Evolutionary conservation across 2,888 invertebrate genomes (phyloP), one percentile per base, ranked within the genome.

Genomic region (Coleophora deauratella): DNA sequence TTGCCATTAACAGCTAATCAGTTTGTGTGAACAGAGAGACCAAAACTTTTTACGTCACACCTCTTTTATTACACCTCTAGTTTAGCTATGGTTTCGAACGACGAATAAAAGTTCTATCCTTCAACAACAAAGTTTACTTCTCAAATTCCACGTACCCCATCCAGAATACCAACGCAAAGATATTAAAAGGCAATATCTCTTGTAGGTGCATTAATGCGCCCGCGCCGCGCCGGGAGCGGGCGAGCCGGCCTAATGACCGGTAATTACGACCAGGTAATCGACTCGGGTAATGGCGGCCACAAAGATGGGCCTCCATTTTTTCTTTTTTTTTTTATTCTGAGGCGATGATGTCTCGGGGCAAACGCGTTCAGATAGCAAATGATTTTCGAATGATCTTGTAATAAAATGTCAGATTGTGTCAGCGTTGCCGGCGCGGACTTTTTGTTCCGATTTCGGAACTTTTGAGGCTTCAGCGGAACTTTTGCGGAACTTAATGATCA

Each of bases 191-290:
- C 72, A 66, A 75, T 76, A 76, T 71, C 57, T 62, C 51, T 40
- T 35, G 40, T 27, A 33, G 12, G 50, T 43, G 51, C 47, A 61
- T 70, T 72, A 66, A 66, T 58, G 54, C 52, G 42, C 46, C 54
- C 3, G 21, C 3, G 6, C 21, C 3, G 21, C 3, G 21, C 3
- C 21, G 59, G 61, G 61, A 57, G 57, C 71, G 65, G 69, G 76
- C 75, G 66, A 52, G 57, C 54, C 50, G 46, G 51, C 44, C 57
- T 84, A 84, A 84, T 82, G 80, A 78, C 77, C 67, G 66, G 74
- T 80, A 82, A 84, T 84, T 81, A 80, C 78, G 70, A 41, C 27
- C 31, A 14, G 57, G 80, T 81, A 81, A 82, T 81, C 75, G 80
- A 71, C 66, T 62, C 71, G 47, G 35, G 70, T 66, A 69, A 74